Base-by-base conservation (phyloP, 2,888 invertebrate species). In the Chymomyza amoena region DNA sequence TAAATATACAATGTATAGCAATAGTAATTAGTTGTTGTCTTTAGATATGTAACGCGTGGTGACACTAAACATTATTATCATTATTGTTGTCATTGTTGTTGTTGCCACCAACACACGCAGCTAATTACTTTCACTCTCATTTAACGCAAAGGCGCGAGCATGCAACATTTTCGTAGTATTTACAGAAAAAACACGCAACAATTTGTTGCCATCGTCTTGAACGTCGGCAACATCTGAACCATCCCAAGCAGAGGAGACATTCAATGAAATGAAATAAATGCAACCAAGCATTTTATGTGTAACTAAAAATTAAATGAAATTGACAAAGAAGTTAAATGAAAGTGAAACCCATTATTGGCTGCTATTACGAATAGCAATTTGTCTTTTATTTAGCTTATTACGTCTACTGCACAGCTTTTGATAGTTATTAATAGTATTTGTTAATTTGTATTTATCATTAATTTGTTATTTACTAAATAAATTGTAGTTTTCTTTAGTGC, bases 121-220 rank as follows among this genome's bases (percentile, higher is more conserved):
- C 72, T 87, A 87, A 83, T 83, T 83, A 87, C 83, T 83, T 83
- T 83, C 83, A 87, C 83, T 45, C 39, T 45, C 39, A 45, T 45
- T 45, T 45, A 45, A 45, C 10, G 39, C 39, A 45, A 45, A 45
- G 39, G 39, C 39, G 39, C 39, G 13, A 13, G 39, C 39, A 45
- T 45, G 39, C 39, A 45, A 45, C 39, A 45, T 45, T 45, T 45
- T 45, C 39, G 39, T 45, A 54, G 39, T 45, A 54, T 69, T 66
- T 45, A 45, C 39, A 45, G 60, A 45, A 45, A 13, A 45, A 13
- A 57, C 72, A 77, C 79, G 74, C 73, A 80, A n/a, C n/a, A n/a
- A 83, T 82, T 87, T 78, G 78, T 81, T 69, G 75, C 61, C 54
- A 57, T 56, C 64, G 25, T 51, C 51, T n/a, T 9, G n/a, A 51